A percentile compares a stretch with the other conserved stretches of the same genome.
Conservation (phyloP, 1,140 invertebrate genomes). For the Drosophila oshimai region DNA sequence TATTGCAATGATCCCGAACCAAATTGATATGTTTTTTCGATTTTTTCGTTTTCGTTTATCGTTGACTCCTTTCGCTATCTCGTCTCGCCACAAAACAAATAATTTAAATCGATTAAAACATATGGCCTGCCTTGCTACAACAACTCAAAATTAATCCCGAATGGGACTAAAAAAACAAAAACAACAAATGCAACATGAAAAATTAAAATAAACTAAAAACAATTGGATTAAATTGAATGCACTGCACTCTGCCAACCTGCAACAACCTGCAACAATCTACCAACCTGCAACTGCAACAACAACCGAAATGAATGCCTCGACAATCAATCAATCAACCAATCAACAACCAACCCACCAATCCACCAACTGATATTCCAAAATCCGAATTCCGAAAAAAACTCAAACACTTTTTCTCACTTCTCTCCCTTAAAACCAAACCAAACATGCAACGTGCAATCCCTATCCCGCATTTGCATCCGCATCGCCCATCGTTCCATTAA, state of each 20-base stretch:
- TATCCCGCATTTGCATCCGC: constrained; percentile 42
- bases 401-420: constrained; percentile 60
- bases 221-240: constrained; percentile 38
- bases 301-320: constrained; percentile 45
- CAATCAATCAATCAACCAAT: constrained; percentile 1
- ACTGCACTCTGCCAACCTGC: constrained; percentile 38
- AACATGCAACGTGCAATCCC: constrained; percentile 32
- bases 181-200: constrained; percentile 1
- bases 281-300: constrained; percentile 20
- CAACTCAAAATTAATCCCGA: constrained; percentile 19
- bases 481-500: constrained; percentile 62
- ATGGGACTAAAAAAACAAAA: constrained; percentile 18
- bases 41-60: constrained; percentile 47
- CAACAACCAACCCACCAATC: background rate
- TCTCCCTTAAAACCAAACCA: constrained; percentile 26
- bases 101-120: constrained; percentile 3
- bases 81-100: constrained; percentile 22
- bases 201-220: background rate
- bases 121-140: constrained; percentile 66
- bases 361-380: background rate
- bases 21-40: constrained; percentile 57
- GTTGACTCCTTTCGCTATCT: constrained; percentile 24
- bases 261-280: constrained; percentile 16
- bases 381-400: constrained; percentile 8
- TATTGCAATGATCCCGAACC: background rate